Evolutionary conservation across 2,888 invertebrate species (phyloP).

Genomic region (Smittia aterrima): DNA sequence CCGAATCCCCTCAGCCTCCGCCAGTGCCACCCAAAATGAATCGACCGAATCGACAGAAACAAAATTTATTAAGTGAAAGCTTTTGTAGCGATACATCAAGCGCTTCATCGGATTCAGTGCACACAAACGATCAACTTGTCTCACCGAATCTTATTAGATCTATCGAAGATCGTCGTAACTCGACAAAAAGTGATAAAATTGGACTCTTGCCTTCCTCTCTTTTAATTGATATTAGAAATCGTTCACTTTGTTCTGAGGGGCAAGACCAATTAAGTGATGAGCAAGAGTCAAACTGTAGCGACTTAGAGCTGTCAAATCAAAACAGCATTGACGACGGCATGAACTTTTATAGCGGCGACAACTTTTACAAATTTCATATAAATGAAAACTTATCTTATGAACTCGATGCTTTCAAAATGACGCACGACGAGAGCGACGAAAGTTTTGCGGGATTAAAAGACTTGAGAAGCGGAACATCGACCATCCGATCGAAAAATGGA

Average conservation of each 20-base stretch:
- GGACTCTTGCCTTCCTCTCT: constrained; percentile 65
- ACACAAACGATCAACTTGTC: constrained; percentile 22
- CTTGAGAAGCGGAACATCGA: constrained; percentile 66
- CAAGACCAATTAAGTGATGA: constrained; percentile 46
- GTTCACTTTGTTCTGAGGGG: constrained; percentile 53
- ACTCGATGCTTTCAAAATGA: constrained; percentile 45
- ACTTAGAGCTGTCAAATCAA: constrained; percentile 47
- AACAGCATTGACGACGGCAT: constrained; percentile 57
- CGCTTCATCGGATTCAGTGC: constrained; percentile 72
- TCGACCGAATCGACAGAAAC: constrained; percentile 57
- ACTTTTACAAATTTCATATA: constrained; percentile 78
- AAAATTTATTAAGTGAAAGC: constrained; percentile 55
- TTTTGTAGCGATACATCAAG: constrained; percentile 68
- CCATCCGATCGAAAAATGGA: constrained; percentile 87
- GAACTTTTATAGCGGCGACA: constrained; percentile 70
- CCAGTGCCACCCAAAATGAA: constrained; percentile 67
- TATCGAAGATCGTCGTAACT: constrained; percentile 48
- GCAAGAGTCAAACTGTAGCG: constrained; percentile 26
- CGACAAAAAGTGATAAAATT: constrained; percentile 53
- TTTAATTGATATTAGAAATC: constrained; percentile 68
- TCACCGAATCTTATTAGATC: constrained; percentile 45
- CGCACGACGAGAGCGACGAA: constrained; percentile 58
- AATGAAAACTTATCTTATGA: constrained; percentile 63
- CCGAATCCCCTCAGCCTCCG: constrained; percentile 54
- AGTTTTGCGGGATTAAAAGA: constrained; percentile 80